Percentiles rank a stretch among this genome's conserved stretches.
Evolutionary conservation across 2,113 vertebrate genomes (phyloP).

Genomic region (Podiceps cristatus): DNA sequence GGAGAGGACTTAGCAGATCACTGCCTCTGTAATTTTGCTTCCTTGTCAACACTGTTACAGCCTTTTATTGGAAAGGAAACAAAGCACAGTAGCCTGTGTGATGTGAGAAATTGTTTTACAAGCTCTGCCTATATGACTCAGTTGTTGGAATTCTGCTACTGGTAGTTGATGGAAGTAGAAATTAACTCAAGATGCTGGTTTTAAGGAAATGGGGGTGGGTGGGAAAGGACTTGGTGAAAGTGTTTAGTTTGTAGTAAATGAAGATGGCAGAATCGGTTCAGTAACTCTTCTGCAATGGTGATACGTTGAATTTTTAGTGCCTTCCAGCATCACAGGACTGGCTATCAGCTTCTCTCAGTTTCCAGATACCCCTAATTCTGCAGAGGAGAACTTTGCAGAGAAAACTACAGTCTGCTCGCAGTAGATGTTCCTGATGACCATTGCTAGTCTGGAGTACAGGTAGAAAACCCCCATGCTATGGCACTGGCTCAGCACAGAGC

Average conservation of each 20-base stretch:
- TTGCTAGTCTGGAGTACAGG: neutral
- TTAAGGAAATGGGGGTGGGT: neutral
- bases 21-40: neutral
- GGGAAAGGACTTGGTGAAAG: neutral
- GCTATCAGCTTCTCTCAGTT: neutral
- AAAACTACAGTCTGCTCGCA: neutral
- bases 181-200: neutral
- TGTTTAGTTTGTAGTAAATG: neutral
- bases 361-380: neutral
- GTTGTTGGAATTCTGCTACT: neutral
- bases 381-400: neutral
- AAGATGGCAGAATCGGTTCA: neutral
- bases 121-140: neutral
- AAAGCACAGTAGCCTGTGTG: neutral
- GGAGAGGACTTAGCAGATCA: neutral
- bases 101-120: neutral
- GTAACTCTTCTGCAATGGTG: neutral
- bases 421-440: rapidly evolving
- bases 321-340: neutral
- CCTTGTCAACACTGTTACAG: neutral
- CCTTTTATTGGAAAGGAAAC: neutral
- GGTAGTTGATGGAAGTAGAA: neutral
- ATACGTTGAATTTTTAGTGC: neutral
- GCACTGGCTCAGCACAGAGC: neutral
- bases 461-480: neutral